These are phyloP conservation scores for Apostichopus leukothele DNA, from an alignment of 53 echinoderm and acorn worm species.

Conservation along the genomic window DNA sequence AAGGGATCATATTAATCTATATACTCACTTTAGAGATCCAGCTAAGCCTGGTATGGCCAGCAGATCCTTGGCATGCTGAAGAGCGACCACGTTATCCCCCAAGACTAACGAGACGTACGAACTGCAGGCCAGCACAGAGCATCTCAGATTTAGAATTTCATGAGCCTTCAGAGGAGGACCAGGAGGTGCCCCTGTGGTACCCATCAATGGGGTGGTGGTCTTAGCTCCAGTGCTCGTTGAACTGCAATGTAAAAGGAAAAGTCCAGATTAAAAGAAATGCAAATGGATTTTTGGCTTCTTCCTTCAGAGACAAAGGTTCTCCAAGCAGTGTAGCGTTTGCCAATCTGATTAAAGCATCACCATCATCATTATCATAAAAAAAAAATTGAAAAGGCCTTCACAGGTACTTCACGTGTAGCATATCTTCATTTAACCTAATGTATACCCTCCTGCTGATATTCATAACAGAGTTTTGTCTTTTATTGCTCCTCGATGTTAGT, in stretches of 20 bases:
- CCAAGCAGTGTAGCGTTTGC: too few species aligned
- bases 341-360: too few species aligned
- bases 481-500: too few species aligned
- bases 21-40: conserved; percentile 86
- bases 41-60: conserved; percentile 75
- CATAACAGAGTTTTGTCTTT: too few species aligned
- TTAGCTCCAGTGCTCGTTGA: conserved; percentile 18
- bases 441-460: too few species aligned
- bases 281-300: too few species aligned
- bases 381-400: too few species aligned
- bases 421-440: too few species aligned
- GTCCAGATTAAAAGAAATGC: not conserved
- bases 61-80: conserved; percentile 73
- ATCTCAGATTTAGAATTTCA: conserved; percentile 78
- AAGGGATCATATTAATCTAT: too few species aligned
- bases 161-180: conserved; percentile 75
- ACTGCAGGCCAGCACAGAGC: conserved; percentile 86
- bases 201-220: not conserved
- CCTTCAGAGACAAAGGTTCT: too few species aligned
- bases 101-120: conserved; percentile 80
- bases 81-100: conserved; percentile 76
- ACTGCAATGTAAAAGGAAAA: not conserved
- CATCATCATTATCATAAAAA: too few species aligned
- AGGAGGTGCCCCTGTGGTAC: conserved; percentile 61
- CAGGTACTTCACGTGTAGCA: too few species aligned